A percentile compares a stretch with the other conserved stretches of the same genome.
phyloP scores from a whole-genome alignment of 2,113 vertebrate species.

The Seriola rivoliana region DNA sequence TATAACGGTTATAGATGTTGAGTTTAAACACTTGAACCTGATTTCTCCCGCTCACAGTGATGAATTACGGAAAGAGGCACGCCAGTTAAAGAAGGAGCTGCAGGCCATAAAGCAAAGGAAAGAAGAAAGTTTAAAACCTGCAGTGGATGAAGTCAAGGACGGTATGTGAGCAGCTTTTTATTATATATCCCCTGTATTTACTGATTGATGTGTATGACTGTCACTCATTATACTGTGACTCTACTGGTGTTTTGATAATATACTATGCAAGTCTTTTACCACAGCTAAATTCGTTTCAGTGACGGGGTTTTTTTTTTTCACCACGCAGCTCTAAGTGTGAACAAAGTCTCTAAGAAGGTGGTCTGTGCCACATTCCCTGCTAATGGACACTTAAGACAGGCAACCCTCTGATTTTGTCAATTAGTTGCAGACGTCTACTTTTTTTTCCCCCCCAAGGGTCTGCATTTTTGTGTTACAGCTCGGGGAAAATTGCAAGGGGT shows the following conservation, averaged over 20 bases:
- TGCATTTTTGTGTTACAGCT: slow-evolving; percentile 72
- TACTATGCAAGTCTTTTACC: slow-evolving; percentile 8
- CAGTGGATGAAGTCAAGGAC: slow-evolving; percentile 81
- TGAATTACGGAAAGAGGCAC: slow-evolving; percentile 93
- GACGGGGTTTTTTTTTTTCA: background rate
- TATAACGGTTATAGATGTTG: background rate
- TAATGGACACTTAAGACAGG: slow-evolving; percentile 70
- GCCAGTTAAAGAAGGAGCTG: slow-evolving; percentile 94
- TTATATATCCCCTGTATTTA: background rate
- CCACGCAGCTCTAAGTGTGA: slow-evolving; percentile 31
- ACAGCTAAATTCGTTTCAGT: background rate
- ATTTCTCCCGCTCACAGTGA: slow-evolving; percentile 86
- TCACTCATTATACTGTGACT: slow-evolving; percentile 24
- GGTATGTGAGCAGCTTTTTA: slow-evolving; percentile 79
- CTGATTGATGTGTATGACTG: slow-evolving; percentile 15
- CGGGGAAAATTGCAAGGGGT: slow-evolving; percentile 50
- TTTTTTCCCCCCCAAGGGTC: slow-evolving; percentile 22
- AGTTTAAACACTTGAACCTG: slow-evolving; percentile 2
- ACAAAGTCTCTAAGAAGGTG: slow-evolving; percentile 55
- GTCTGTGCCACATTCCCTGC: slow-evolving; percentile 65
- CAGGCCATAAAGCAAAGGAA: slow-evolving; percentile 93
- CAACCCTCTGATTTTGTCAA: slow-evolving; percentile 74
- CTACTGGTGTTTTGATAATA: slow-evolving; percentile 25
- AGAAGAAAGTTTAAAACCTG: slow-evolving; percentile 83
- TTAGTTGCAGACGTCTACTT: slow-evolving; percentile 62